Percentiles rank a stretch among this genome's conserved stretches.
These are phyloP conservation scores for Melanophora roralis DNA, from an alignment of 2,888 invertebrate genomes.

Conservation along the genomic window DNA sequence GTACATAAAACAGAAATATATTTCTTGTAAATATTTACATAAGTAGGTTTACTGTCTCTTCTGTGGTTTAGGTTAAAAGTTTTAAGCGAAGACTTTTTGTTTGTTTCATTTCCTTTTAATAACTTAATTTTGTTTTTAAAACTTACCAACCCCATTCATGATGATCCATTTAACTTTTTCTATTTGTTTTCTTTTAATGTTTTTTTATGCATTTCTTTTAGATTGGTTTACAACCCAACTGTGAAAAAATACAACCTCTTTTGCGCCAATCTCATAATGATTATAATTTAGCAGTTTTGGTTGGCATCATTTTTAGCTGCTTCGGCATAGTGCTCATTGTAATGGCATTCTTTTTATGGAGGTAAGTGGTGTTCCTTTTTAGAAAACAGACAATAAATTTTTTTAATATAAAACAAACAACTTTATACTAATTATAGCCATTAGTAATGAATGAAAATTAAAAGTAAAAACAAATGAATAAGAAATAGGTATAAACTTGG, in stretches of 20 bases:
- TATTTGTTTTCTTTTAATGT: slow-evolving; percentile 18
- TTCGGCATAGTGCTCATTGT: slow-evolving; percentile 84
- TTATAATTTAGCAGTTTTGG: slow-evolving; percentile 84
- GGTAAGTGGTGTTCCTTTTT: slow-evolving; percentile 79
- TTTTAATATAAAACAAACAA: neutral
- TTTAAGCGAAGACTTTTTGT: neutral
- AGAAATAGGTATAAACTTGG: neutral
- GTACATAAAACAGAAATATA: neutral
- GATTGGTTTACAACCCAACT: slow-evolving; percentile 83
- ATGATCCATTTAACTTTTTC: slow-evolving; percentile 11
- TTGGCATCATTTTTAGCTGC: slow-evolving; percentile 84
- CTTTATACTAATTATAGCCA: slow-evolving; percentile 38
- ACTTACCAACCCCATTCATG: slow-evolving; percentile 13
- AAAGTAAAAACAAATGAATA: neutral
- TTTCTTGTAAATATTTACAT: neutral
- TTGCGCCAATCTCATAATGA: slow-evolving; percentile 81
- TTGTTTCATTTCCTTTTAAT: slow-evolving; percentile 10
- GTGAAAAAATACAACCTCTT: slow-evolving; percentile 81
- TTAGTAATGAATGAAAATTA: slow-evolving; percentile 24
- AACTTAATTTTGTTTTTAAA: slow-evolving; percentile 34
- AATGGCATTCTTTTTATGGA: slow-evolving; percentile 85
- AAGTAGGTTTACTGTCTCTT: neutral
- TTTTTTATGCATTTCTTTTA: slow-evolving; percentile 62
- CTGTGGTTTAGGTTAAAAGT: neutral
- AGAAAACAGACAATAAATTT: neutral